Percentiles rank a stretch among this genome's conserved stretches.
These are phyloP conservation scores for Ophiothrix spiculata DNA, from an alignment of 35 echinoderm and acorn worm genomes.

Conservation along the genomic window DNA sequence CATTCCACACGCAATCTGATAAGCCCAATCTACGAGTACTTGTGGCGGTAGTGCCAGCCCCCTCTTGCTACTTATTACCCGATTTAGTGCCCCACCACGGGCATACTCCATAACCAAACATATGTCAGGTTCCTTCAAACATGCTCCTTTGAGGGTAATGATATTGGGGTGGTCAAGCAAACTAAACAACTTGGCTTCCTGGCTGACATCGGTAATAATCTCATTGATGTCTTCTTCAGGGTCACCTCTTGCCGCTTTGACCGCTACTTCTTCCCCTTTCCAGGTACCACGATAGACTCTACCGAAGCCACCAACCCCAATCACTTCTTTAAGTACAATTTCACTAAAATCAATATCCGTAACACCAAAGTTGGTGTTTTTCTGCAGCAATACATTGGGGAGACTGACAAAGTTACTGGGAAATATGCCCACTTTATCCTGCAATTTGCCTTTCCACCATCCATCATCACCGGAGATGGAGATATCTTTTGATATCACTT, in stretches of 20 bases:
- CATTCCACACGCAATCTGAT: slow-evolving; percentile 95
- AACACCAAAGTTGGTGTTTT: slow-evolving; percentile 66
- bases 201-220: slow-evolving; percentile 79
- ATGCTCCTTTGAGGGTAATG: slow-evolving; percentile 81
- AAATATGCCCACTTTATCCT: slow-evolving; percentile 87
- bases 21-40: slow-evolving; percentile 97
- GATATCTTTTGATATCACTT: slow-evolving; percentile 84
- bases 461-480: slow-evolving; percentile 93
- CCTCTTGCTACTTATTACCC: slow-evolving; percentile 60
- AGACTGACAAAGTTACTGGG: slow-evolving; percentile 94
- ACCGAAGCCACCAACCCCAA: slow-evolving; percentile 94
- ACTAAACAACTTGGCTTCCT: slow-evolving; percentile 92
- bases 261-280: slow-evolving; percentile 82
- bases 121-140: slow-evolving; percentile 83
- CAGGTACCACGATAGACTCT: slow-evolving; percentile 87
- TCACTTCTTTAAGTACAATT: slow-evolving; percentile 67
- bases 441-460: slow-evolving; percentile 97
- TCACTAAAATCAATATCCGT: slow-evolving; percentile 87
- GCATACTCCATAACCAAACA: slow-evolving; percentile 99
- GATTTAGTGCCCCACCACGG: slow-evolving; percentile 89
- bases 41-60: slow-evolving; percentile 79
- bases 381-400: slow-evolving; percentile 69
- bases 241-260: slow-evolving; percentile 85
- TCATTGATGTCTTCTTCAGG: slow-evolving; percentile 72
- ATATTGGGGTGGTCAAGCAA: slow-evolving; percentile 92